Conservation (phyloP, 2,797 vertebrate species). For the Pterois miles region DNA sequence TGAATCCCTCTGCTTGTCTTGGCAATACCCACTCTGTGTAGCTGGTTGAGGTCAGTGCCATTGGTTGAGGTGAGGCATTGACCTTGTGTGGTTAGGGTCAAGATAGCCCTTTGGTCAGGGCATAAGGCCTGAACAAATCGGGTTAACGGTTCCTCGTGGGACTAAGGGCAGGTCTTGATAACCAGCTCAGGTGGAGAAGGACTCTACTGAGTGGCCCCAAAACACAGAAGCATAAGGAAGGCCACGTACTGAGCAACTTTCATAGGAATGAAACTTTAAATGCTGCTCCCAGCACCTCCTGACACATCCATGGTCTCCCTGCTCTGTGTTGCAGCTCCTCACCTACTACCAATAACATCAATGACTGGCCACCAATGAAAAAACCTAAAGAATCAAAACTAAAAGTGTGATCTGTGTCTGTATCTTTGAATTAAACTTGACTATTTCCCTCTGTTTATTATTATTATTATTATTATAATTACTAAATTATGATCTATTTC, state of each 20-base stretch:
- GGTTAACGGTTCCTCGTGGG: background rate
- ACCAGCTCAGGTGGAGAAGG: accelerated
- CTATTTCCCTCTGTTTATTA: background rate
- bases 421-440: background rate
- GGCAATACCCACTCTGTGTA: no score
- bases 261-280: background rate
- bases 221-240: background rate
- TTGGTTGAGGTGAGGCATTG: background rate
- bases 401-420: background rate
- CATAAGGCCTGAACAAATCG: background rate
- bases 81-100: background rate
- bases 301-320: background rate
- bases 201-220: background rate
- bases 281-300: background rate
- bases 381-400: background rate
- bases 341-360: background rate
- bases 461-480: no score
- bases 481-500: background rate
- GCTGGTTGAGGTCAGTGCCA: background rate
- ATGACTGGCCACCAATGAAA: background rate
- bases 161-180: no score
- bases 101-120: background rate
- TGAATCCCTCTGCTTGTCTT: background rate
- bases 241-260: background rate
- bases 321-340: background rate